These are phyloP conservation scores for Nomada goodeniana DNA, from an alignment of 2,888 invertebrate genomes.

Conservation along the genomic window DNA sequence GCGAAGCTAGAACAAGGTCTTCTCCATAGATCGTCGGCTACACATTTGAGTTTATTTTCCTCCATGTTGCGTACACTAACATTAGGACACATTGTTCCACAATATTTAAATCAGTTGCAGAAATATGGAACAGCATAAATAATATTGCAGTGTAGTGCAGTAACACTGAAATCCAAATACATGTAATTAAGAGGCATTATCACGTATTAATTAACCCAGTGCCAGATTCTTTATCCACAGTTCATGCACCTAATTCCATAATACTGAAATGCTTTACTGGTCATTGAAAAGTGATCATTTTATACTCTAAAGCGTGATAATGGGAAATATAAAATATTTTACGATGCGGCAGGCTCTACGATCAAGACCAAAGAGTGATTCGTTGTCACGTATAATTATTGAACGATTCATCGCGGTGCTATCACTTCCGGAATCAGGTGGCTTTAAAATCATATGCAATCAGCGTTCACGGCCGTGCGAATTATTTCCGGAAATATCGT, in stretches of 20 bases:
- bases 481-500: slow-evolving; percentile 33
- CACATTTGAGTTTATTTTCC: too few relatives aligned
- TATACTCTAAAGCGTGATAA: not conserved
- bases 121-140: too few relatives aligned
- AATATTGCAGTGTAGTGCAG: not conserved
- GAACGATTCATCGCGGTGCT: not conserved
- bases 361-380: slow-evolving; percentile 17
- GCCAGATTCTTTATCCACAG: not conserved
- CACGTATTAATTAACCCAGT: slow-evolving; percentile 3
- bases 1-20: too few relatives aligned
- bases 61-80: too few relatives aligned
- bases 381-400: slow-evolving; percentile 40
- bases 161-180: slow-evolving; percentile 32
- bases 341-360: slow-evolving; percentile 27
- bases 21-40: too few relatives aligned
- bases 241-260: slow-evolving; percentile 25
- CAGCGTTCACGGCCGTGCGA: slow-evolving; percentile 24
- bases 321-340: not conserved
- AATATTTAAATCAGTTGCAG: too few relatives aligned
- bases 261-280: slow-evolving; percentile 11
- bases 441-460: slow-evolving; percentile 14
- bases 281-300: not conserved
- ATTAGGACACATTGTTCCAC: too few relatives aligned
- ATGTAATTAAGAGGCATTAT: not conserved
- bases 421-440: slow-evolving; percentile 32